These are phyloP conservation scores for Drosophila percnosoma DNA, from an alignment of 2,888 invertebrate genomes.

Conservation along the genomic window DNA sequence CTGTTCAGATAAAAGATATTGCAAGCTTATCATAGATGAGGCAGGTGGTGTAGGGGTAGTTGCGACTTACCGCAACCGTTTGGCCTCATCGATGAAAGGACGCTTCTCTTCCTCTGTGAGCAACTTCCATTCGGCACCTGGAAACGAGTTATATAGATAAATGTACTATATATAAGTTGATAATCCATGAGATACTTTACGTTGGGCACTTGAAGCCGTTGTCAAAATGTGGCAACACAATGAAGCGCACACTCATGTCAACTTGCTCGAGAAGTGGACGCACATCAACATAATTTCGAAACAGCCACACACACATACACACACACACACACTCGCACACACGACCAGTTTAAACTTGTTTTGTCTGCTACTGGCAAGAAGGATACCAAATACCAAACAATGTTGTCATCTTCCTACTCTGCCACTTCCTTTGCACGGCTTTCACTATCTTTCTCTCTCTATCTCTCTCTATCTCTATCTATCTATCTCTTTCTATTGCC, in stretches of 20 bases:
- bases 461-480: not conserved
- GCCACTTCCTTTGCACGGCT: slow-evolving; percentile 22
- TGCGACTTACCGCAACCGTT: slow-evolving; percentile 88
- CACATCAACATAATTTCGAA: slow-evolving; percentile 52
- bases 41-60: not conserved
- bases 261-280: slow-evolving; percentile 44
- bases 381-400: slow-evolving; percentile 73
- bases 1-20: slow-evolving; percentile 83
- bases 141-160: slow-evolving; percentile 29
- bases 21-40: not conserved
- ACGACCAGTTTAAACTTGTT: slow-evolving; percentile 45
- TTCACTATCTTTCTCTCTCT: slow-evolving; percentile 8
- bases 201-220: slow-evolving; percentile 51
- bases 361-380: slow-evolving; percentile 65
- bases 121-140: slow-evolving; percentile 98
- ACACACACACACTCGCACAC: slow-evolving; percentile 9
- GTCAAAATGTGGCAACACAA: slow-evolving; percentile 61
- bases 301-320: slow-evolving; percentile 29
- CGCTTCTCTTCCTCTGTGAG: slow-evolving; percentile 97
- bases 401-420: slow-evolving; percentile 58
- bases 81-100: slow-evolving; percentile 99
- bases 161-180: slow-evolving; percentile 36
- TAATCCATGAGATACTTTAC: slow-evolving; percentile 67
- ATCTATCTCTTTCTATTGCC: slow-evolving; percentile 40
- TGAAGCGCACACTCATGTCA: slow-evolving; percentile 52